A percentile compares a stretch with the other conserved stretches of the same genome.
These are phyloP conservation scores for Corapipo altera DNA, from an alignment of 2,113 vertebrate species.

Conservation along the genomic window DNA sequence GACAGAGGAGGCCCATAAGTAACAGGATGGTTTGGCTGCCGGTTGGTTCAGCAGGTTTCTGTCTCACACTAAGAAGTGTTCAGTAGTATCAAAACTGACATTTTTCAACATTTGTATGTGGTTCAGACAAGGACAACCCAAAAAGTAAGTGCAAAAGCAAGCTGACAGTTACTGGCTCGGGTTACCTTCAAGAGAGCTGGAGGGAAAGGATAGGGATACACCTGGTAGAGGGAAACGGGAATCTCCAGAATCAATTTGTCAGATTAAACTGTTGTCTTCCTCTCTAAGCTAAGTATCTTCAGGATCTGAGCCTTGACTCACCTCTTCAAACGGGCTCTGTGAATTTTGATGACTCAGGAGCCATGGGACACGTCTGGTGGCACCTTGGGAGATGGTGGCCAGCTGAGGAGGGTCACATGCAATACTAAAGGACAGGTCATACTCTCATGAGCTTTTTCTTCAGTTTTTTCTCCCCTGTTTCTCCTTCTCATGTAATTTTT, in stretches of 20 bases:
- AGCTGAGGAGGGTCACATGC: not conserved
- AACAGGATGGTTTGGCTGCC: not conserved
- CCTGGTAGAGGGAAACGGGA: not conserved
- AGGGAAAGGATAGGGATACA: not conserved
- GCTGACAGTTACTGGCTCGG: not conserved
- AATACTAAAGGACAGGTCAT: not conserved
- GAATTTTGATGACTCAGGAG: not conserved
- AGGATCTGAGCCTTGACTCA: not conserved
- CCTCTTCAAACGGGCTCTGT: not conserved
- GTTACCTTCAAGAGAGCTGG: not conserved
- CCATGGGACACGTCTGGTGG: not conserved
- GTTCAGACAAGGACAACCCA: constrained; percentile 4
- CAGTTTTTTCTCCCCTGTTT: not conserved
- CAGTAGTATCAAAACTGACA: not conserved
- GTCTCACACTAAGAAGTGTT: not conserved
- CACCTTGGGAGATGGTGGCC: not conserved
- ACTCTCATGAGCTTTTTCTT: not conserved
- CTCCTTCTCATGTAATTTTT: not conserved
- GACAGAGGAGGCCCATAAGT: not conserved
- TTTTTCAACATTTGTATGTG: constrained; percentile 27
- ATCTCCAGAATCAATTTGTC: not conserved
- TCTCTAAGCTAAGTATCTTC: not conserved
- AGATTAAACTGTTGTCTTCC: not conserved
- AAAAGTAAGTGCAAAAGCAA: not conserved
- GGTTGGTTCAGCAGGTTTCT: not conserved